Evolutionary conservation across 2,797 vertebrate genomes (phyloP), one percentile per base, ranked within the genome.

Genomic region (Sciurus carolinensis): DNA sequence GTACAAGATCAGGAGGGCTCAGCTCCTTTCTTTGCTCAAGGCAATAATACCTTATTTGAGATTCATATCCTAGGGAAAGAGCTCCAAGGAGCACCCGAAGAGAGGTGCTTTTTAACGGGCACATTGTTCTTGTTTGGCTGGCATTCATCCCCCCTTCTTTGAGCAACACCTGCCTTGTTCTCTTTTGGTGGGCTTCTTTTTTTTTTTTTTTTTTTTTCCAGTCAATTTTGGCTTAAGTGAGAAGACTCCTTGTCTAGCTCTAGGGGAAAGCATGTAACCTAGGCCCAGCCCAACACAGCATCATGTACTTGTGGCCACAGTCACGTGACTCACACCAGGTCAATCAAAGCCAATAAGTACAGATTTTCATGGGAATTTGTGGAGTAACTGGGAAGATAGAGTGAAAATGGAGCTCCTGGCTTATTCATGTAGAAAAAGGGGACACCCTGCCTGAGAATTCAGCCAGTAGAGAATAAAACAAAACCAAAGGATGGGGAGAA

Each of bases 391-490:
- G 22, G 57, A 92, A 90, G 47, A 47, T 33, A 57, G n/a, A 50
- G 50, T 52, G 22, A 79, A 94, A 20, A 28, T 54, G 44, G 73
- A 62, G 24, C 33, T 87, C 77, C 30, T 36, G 15, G 6, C 11
- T 44, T 69, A 69, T 73, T 77, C 28, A 10, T 62, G 17, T 39
- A 87, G 42, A n/a, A 64, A 94, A 76, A 59, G 33, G 39, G 59
- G 73, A 90, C 18, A 66, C 0, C 4, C 1, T 20, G 22, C 57
- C 30, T 47, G 50, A 89, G 36, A 66, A 67, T 64, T 54, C 86
- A 97, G 67, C 30, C 18, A 9, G 11, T 1, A 73, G 62, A 87
- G 84, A 87, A 84, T n/a, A 90, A 95, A 89, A 77, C 22, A 91
- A 66, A 76, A 13, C 2, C 8, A 91, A 76, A 82, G 36, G 47